phyloP scores from a whole-genome alignment of 2,113 vertebrate genomes.

The Misgurnus anguillicaudatus region DNA sequence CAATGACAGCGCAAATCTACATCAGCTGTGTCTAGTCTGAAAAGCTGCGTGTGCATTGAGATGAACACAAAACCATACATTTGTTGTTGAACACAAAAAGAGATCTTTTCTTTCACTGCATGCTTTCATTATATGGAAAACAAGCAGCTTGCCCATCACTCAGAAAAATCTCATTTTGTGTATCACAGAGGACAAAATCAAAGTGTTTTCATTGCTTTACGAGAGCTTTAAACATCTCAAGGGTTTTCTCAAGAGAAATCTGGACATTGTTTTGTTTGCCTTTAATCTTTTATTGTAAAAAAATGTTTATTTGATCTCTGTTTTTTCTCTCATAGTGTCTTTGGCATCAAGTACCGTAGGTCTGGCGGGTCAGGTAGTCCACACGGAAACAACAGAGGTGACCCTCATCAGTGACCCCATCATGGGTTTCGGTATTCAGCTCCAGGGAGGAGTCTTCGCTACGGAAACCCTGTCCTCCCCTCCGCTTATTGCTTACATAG shows the following conservation, averaged over 20 bases:
- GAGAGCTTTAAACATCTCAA: too few species aligned
- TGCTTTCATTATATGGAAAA: too few species aligned
- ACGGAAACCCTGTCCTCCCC: constrained; percentile 97
- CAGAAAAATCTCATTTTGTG: too few species aligned
- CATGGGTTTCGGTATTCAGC: constrained; percentile 94
- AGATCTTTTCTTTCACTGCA: background rate
- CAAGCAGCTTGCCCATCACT: too few species aligned
- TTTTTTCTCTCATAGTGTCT: constrained; percentile 81
- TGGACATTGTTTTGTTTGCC: background rate
- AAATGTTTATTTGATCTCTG: constrained; percentile 11
- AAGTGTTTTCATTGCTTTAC: too few species aligned
- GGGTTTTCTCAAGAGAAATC: background rate
- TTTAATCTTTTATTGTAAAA: too few species aligned
- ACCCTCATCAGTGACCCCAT: constrained; percentile 88
- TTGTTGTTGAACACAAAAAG: background rate
- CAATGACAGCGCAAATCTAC: constrained; percentile 10
- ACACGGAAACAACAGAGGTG: constrained; percentile 96
- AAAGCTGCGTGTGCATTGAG: background rate
- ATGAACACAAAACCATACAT: background rate
- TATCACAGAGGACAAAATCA: too few species aligned
- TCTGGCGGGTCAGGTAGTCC: constrained; percentile 94
- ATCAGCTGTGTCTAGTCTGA: constrained; percentile 10
- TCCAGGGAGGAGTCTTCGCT: constrained; percentile 96
- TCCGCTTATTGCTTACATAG: constrained; percentile 95
- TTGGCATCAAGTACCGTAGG: constrained; percentile 96